Percentiles rank a stretch among this genome's conserved stretches.
Evolutionary conservation across 2,888 invertebrate genomes (phyloP).

Genomic region (Ptilodon capucinus): DNA sequence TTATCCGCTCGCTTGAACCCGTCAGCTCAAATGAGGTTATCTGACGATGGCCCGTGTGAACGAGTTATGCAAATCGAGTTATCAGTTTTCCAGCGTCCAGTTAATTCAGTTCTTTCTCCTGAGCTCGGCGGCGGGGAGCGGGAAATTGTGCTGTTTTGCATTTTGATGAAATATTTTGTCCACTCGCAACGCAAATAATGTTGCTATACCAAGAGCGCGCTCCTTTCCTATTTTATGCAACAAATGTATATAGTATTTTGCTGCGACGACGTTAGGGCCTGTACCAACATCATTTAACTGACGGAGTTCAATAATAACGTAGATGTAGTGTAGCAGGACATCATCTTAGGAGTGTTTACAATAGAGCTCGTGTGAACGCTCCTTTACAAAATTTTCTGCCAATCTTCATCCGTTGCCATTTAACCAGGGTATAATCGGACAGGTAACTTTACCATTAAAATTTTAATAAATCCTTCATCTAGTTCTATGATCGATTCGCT

Average conservation of each 20-base stretch:
- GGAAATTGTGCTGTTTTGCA: slow-evolving; percentile 72
- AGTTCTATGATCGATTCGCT: too few relatives aligned
- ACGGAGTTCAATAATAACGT: too few relatives aligned
- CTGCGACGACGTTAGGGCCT: too few relatives aligned
- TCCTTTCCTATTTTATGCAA: background rate
- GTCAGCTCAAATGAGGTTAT: slow-evolving; percentile 69
- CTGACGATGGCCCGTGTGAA: slow-evolving; percentile 63
- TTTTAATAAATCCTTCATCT: background rate
- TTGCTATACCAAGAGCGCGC: slow-evolving; percentile 22
- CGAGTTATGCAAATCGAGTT: slow-evolving; percentile 77
- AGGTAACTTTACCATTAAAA: too few relatives aligned
- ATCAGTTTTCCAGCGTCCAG: slow-evolving; percentile 75
- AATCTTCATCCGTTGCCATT: too few relatives aligned
- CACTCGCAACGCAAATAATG: slow-evolving; percentile 31
- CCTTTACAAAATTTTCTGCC: too few relatives aligned
- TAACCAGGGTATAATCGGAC: too few relatives aligned
- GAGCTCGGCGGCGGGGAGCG: slow-evolving; percentile 23
- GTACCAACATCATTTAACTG: too few relatives aligned
- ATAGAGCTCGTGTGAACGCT: too few relatives aligned
- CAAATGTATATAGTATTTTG: too few relatives aligned
- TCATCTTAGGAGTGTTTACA: too few relatives aligned
- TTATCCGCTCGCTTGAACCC: slow-evolving; percentile 55
- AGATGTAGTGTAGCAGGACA: too few relatives aligned
- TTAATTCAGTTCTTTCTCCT: slow-evolving; percentile 73
- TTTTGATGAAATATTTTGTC: slow-evolving; percentile 73